Evolutionary conservation across 2,797 vertebrate species (phyloP), one percentile per base, ranked within the genome.

Genomic region (Scleropages formosus): DNA sequence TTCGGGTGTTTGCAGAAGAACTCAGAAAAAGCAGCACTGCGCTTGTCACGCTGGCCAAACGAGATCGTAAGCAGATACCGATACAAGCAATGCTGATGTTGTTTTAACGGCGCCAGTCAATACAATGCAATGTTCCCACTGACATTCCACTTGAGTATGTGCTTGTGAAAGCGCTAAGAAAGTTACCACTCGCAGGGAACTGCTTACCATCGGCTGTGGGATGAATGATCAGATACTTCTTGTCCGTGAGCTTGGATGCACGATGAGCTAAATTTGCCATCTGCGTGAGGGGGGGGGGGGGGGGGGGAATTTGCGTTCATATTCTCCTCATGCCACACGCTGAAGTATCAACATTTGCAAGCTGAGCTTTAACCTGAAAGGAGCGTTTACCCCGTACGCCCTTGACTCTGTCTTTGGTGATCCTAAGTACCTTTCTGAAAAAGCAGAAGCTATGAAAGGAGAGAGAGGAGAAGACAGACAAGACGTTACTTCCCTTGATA

Each of bases 351-450:
- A 27, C 20, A 10, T n/a, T 4, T 20, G 22, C 18, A 1, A 18
- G 60, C 10, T 16, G 15, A 11, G 20, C 3, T 47, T n/a, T 26
- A 75, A 53, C 56, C 27, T 18, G 56, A 67, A 51, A 53, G 64
- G 22, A 8, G 12, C 61, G 75, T 84, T 63, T 91, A 99, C 97
- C 83, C 95, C 92, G 0, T 98, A 98, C 0, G 93, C 93, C 81
- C 93, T 93, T 26, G 94, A 91, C 83, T 98, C 96, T 0, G 95
- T 93, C 80, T 96, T 96, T 0, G 94, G 93, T 78, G 94, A 89
- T 60, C 98, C 98, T 27, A 99, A 86, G 74, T 98, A 99, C 78
- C 97, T 83, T 84, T 99, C 98, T 0, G 98, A 98, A 87, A 98
- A 99, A 0, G 97, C 96, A 6, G 98, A 99, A 0, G 96, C 98